Base-by-base conservation (phyloP, 2,113 vertebrate genomes). In the Hemibagrus wyckioides region DNA sequence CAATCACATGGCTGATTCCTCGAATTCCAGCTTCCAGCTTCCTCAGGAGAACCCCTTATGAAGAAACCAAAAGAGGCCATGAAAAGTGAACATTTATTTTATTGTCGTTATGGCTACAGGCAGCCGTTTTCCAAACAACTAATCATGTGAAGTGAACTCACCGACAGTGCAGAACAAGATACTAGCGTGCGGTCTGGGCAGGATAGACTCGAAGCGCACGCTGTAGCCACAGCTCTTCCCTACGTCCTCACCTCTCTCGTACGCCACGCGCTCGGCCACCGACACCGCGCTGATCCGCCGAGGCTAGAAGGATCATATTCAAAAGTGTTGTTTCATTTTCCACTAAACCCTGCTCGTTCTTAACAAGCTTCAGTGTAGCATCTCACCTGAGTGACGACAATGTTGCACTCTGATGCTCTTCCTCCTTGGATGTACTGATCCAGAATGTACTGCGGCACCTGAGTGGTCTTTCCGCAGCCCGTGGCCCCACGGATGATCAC, bases 211-310 rank as follows among this genome's bases (percentile, higher is more conserved):
- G 11, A 99, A 99, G 0, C 98, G 96, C 54, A 99, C 98, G 0
- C 98, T 99, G 91, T 99, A 99, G 2, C 98, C 98, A 80, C 98
- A 99, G 95, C 98, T 98, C 76, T 96, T 97, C 30, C 98, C 98
- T 0, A 97, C 90, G 1, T 98, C 94, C 82, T 99, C 98, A 65
- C 94, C 96, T 85, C 98, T 93, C 91, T 99, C 98, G 0, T 93
- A 97, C 0, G 97, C 93, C 39, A 99, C 98, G 0, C 98, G 95
- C 89, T 99, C 98, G 0, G 98, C 97, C 86, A 99, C 98, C 0
- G 98, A 98, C 39, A 99, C 98, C 0, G 98, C 98, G 52, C 98
- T 99, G 92, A 99, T 99, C 79, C 98, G 92, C 0, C 98, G 94
- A 28, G 98, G 98, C 98, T 99, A 92, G 0, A 36, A 10, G 85